Conservation (phyloP, 2,113 vertebrate genomes). For the Ginglymostoma cirratum region DNA sequence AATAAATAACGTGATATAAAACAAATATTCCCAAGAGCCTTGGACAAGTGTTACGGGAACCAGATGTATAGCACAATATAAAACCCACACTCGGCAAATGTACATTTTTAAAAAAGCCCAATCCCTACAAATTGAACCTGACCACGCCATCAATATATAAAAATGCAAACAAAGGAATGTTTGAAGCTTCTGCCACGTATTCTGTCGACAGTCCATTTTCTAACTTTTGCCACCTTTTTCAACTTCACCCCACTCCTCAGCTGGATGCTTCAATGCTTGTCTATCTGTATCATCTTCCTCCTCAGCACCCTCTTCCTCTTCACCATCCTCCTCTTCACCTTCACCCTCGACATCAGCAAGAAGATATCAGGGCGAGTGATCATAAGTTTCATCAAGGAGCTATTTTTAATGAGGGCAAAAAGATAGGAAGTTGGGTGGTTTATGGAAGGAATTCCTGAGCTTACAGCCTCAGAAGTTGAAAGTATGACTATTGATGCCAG, state of each 20-base stretch:
- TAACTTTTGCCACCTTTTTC: constrained; percentile 74
- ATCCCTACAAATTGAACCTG: constrained; percentile 62
- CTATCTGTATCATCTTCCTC: constrained; percentile 52
- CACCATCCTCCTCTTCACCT: constrained; percentile 48
- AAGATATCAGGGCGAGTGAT: no score
- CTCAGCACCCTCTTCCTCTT: constrained; percentile 49
- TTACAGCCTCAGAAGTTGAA: no score
- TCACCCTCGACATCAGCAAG: constrained; percentile 42
- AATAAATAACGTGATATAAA: constrained; percentile 77
- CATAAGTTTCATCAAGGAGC: no score
- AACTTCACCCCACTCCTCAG: constrained; percentile 61
- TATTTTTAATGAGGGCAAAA: no score
- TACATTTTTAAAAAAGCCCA: constrained; percentile 61
- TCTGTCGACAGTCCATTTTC: constrained; percentile 67
- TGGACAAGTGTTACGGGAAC: constrained; percentile 31
- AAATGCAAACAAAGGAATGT: constrained; percentile 46
- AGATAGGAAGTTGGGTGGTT: no score
- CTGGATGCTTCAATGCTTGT: constrained; percentile 65
- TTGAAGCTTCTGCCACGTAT: constrained; percentile 64
- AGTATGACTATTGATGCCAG: no score
- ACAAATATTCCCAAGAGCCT: constrained; percentile 44
- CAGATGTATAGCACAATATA: constrained; percentile 50
- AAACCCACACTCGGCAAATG: constrained; percentile 50
- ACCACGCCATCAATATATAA: constrained; percentile 59
- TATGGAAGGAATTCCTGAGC: no score